Evolutionary conservation across 2,113 vertebrate genomes (phyloP).

Genomic region (Rhinolophus sinicus): DNA sequence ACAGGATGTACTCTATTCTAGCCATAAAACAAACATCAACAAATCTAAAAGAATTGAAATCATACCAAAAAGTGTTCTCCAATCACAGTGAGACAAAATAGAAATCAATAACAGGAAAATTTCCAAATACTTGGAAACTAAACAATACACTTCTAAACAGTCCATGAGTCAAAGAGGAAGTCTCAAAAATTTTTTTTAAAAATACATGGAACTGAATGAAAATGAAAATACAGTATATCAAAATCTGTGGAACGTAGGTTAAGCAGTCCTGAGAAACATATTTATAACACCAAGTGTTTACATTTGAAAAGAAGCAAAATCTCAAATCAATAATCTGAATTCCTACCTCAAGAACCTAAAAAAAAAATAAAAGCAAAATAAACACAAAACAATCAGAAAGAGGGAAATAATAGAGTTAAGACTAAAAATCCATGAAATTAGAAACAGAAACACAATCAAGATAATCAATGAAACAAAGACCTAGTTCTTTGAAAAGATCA

Average conservation of each 20-base stretch:
- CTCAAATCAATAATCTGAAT: background rate
- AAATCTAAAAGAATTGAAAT: background rate
- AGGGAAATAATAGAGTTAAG: background rate
- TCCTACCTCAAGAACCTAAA: background rate
- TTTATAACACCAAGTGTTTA: constrained; percentile 11
- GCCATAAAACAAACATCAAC: too few species aligned
- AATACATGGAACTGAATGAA: background rate
- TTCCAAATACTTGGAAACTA: too few species aligned
- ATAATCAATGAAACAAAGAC: background rate
- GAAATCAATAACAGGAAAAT: too few species aligned
- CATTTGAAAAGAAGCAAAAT: background rate
- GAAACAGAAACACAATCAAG: background rate
- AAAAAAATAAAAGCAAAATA: background rate
- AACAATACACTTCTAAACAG: too few species aligned
- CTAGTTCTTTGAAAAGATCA: too few species aligned
- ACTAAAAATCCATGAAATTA: background rate
- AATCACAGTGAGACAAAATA: too few species aligned
- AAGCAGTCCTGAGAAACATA: background rate
- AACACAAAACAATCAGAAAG: background rate
- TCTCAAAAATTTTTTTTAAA: background rate
- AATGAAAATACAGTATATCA: background rate
- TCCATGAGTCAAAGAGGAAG: too few species aligned
- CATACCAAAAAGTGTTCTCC: background rate
- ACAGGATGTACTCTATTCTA: background rate
- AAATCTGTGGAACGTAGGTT: background rate